A percentile compares a stretch with the other conserved stretches of the same genome.
These are phyloP conservation scores for Drosophila rhopaloa DNA, from an alignment of 1,140 invertebrate species.

Conservation along the genomic window DNA sequence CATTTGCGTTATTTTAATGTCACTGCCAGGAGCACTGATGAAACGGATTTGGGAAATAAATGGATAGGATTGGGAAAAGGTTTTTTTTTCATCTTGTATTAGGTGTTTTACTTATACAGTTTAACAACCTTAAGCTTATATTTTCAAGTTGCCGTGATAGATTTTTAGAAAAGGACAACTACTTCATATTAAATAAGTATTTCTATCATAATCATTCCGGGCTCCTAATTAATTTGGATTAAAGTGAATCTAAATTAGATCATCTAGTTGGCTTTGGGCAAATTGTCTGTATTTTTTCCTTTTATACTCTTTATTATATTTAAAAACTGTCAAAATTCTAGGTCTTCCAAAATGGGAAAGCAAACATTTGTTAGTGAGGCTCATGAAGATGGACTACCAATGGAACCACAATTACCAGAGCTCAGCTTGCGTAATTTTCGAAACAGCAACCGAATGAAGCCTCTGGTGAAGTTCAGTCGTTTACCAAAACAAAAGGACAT, in stretches of 20 bases:
- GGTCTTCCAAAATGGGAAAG: neutral
- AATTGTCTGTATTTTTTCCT: neutral
- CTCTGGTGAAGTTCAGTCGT: neutral
- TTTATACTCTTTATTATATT: too few species aligned
- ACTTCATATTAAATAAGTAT: too few species aligned
- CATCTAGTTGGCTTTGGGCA: neutral
- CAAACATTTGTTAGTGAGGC: neutral
- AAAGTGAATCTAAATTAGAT: too few species aligned
- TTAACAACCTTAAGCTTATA: too few species aligned
- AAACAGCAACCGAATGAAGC: constrained; percentile 3
- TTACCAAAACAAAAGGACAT: constrained; percentile 8
- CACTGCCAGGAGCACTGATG: constrained; percentile 1
- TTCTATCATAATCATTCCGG: too few species aligned
- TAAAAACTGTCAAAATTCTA: neutral
- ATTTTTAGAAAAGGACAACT: too few species aligned
- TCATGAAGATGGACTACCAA: neutral
- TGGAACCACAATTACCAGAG: constrained; percentile 25
- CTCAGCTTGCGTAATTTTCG: constrained; percentile 13
- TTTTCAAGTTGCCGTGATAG: too few species aligned
- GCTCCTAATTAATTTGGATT: too few species aligned
- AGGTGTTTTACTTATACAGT: too few species aligned
- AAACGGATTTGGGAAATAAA: too few species aligned
- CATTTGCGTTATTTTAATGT: constrained; percentile 9
- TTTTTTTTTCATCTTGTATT: too few species aligned
- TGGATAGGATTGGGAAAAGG: too few species aligned